Evolutionary conservation across 2,797 vertebrate genomes (phyloP).

Genomic region (Sparus aurata): DNA sequence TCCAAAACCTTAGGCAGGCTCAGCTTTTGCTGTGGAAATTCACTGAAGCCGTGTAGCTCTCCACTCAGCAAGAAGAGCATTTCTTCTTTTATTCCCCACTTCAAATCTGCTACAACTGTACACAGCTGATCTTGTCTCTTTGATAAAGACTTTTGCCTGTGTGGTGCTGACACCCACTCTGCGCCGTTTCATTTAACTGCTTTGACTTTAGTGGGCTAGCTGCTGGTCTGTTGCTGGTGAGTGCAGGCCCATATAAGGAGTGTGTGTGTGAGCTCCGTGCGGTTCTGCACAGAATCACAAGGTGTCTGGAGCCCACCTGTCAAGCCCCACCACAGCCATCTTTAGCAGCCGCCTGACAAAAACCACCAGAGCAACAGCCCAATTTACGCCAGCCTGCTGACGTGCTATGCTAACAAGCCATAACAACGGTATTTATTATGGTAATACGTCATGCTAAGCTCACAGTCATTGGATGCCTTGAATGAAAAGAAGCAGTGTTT

Average conservation of each 20-base stretch:
- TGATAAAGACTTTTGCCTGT: constrained; percentile 60
- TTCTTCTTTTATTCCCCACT: constrained; percentile 18
- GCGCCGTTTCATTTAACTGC: constrained; percentile 54
- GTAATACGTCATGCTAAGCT: constrained; percentile 66
- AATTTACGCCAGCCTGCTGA: constrained; percentile 56
- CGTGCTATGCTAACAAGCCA: constrained; percentile 67
- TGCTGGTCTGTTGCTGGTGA: constrained; percentile 28
- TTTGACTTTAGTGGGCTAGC: constrained; percentile 51
- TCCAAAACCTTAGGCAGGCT: constrained; percentile 48
- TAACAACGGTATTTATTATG: constrained; percentile 70
- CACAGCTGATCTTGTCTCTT: constrained; percentile 41
- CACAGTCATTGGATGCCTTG: constrained; percentile 47
- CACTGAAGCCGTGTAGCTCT: constrained; percentile 3
- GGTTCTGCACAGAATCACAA: constrained; percentile 79
- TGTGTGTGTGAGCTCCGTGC: constrained; percentile 40
- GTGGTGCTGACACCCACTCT: constrained; percentile 56
- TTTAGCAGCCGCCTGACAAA: constrained; percentile 68
- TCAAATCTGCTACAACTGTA: constrained; percentile 13
- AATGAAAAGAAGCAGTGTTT: constrained; percentile 74
- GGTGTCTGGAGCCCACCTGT: constrained; percentile 78
- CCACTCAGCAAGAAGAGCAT: background rate
- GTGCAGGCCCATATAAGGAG: constrained; percentile 72
- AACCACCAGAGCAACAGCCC: constrained; percentile 56
- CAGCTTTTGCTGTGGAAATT: constrained; percentile 41
- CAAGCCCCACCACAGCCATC: constrained; percentile 69